These are phyloP conservation scores for Leptinotarsa tumamoca DNA, from an alignment of 2,888 invertebrate genomes.

Conservation along the genomic window DNA sequence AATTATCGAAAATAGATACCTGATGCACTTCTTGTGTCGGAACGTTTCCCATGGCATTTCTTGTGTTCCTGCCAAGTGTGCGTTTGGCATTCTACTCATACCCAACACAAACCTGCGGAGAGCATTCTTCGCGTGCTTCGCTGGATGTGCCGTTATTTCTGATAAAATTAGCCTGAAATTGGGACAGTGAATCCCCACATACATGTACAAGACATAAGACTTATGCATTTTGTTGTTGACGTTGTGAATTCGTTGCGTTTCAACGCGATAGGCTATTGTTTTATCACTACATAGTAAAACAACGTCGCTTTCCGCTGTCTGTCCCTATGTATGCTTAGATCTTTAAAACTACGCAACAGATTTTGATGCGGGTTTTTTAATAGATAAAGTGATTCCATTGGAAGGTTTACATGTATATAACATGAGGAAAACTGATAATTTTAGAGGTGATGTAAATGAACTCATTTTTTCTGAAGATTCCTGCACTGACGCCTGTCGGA, in stretches of 20 bases:
- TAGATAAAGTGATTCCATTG: too few species aligned
- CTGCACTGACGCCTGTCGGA: too few species aligned
- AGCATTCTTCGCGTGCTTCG: conserved; percentile 44
- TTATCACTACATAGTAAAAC: not conserved
- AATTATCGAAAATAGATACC: conserved; percentile 1
- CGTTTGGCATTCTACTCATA: conserved; percentile 26
- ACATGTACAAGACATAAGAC: not conserved
- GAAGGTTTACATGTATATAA: too few species aligned
- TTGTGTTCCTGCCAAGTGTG: conserved; percentile 10
- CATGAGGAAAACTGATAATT: too few species aligned
- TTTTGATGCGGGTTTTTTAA: too few species aligned
- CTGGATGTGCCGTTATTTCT: conserved; percentile 44
- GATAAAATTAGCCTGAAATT: conserved; percentile 45
- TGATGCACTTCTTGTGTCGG: not conserved
- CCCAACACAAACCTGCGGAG: conserved; percentile 12
- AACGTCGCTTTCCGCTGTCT: too few species aligned
- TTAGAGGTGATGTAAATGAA: too few species aligned
- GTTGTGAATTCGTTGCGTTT: conserved; percentile 12
- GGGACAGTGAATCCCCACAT: conserved; percentile 41
- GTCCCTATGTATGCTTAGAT: too few species aligned
- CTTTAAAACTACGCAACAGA: too few species aligned
- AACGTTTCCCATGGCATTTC: conserved; percentile 12
- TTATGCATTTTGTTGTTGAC: conserved; percentile 15
- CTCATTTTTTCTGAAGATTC: too few species aligned
- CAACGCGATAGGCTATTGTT: conserved; percentile 7